Conservation (phyloP, 2,113 vertebrate genomes). For the Anser brachyrhynchus region DNA sequence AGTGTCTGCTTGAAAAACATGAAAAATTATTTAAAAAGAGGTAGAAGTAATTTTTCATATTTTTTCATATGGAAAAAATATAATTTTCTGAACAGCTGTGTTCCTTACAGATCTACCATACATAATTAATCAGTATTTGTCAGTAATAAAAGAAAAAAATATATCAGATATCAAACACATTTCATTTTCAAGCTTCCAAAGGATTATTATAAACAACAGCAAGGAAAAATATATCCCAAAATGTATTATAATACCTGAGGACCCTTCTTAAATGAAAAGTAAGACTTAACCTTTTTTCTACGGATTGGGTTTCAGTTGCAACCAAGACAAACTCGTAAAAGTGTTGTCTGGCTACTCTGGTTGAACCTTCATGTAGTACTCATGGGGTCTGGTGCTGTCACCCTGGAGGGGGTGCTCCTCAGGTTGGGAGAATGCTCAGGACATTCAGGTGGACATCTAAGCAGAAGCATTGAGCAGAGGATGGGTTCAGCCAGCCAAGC, state of each 20-base stretch:
- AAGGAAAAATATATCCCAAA: background rate
- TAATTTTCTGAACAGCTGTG: background rate
- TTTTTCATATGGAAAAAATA: background rate
- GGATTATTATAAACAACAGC: conserved; percentile 4
- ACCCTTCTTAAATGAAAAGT: background rate
- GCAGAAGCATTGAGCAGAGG: background rate
- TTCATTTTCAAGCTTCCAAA: conserved; percentile 10
- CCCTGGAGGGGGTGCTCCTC: background rate
- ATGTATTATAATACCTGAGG: background rate
- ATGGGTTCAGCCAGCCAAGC: background rate
- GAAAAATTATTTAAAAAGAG: background rate
- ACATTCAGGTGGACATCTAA: background rate
- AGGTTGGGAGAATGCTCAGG: background rate
- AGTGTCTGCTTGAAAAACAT: background rate
- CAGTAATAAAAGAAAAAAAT: conserved; percentile 1
- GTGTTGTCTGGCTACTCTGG: background rate
- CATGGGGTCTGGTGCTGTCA: accelerated
- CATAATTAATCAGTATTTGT: conserved; percentile 10
- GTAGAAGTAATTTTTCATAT: background rate
- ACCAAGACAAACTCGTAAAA: background rate
- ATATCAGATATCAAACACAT: conserved; percentile 2
- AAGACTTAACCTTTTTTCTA: background rate
- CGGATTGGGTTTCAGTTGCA: background rate
- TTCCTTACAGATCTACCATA: background rate
- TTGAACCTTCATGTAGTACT: accelerated